These are phyloP conservation scores for Drosophila setifemur DNA, from an alignment of 1,140 invertebrate genomes.

Conservation along the genomic window DNA sequence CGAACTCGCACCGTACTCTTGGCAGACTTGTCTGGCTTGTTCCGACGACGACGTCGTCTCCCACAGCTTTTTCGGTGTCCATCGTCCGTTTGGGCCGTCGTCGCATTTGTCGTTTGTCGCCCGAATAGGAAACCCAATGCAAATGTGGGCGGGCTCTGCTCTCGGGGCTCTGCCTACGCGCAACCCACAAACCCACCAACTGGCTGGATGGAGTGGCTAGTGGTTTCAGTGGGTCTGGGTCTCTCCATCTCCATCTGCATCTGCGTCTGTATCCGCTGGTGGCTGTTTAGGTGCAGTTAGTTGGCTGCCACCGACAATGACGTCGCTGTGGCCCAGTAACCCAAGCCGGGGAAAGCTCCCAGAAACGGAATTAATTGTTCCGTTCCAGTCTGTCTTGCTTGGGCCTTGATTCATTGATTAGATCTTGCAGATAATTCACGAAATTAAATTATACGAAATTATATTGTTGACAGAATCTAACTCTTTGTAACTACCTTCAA, in stretches of 20 bases:
- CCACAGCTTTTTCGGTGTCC: slow-evolving; percentile 35
- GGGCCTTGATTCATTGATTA: neutral
- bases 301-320: slow-evolving; percentile 23
- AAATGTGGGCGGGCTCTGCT: slow-evolving; percentile 72
- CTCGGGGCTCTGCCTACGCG: slow-evolving; percentile 68
- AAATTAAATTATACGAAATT: neutral
- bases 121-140: slow-evolving; percentile 69
- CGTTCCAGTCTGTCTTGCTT: neutral
- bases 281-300: slow-evolving; percentile 64
- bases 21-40: slow-evolving; percentile 71
- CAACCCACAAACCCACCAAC: slow-evolving; percentile 66
- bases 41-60: slow-evolving; percentile 39
- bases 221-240: slow-evolving; percentile 20
- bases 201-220: slow-evolving; percentile 39
- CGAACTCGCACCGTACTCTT: too few species aligned
- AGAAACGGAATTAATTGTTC: slow-evolving; percentile 17
- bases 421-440: neutral
- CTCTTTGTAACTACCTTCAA: too few species aligned
- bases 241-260: too few species aligned
- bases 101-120: slow-evolving; percentile 78
- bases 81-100: slow-evolving; percentile 44
- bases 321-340: slow-evolving; percentile 60
- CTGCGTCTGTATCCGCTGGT: slow-evolving; percentile 36
- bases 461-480: too few species aligned
- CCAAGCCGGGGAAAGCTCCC: slow-evolving; percentile 30